Percentiles rank a stretch among this genome's conserved stretches.
phyloP scores from a whole-genome alignment of 2,113 vertebrate genomes.

The Aptenodytes patagonicus region DNA sequence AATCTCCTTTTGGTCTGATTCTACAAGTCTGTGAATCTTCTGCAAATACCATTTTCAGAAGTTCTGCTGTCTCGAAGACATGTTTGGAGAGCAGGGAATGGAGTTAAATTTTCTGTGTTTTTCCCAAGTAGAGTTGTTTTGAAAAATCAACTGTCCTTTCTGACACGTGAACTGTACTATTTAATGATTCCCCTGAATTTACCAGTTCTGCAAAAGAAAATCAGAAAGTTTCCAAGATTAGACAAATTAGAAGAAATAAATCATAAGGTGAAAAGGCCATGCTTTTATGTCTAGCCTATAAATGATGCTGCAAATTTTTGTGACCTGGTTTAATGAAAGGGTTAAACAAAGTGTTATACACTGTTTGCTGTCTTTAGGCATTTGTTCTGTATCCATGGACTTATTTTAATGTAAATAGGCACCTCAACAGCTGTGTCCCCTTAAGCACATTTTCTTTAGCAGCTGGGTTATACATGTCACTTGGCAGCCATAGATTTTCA shows the following conservation, averaged over 20 bases:
- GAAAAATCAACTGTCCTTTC: neutral
- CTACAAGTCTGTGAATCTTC: neutral
- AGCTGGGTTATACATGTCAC: constrained; percentile 83
- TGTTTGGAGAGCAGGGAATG: neutral
- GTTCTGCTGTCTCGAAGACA: neutral
- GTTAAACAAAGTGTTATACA: constrained; percentile 57
- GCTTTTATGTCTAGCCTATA: neutral
- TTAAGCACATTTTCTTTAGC: constrained; percentile 83
- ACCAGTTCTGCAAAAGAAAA: neutral
- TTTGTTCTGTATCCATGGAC: constrained; percentile 71
- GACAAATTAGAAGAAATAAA: neutral
- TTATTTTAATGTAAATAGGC: constrained; percentile 78
- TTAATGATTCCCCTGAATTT: neutral
- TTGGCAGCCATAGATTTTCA: constrained; percentile 82
- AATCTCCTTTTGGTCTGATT: neutral
- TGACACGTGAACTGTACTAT: neutral
- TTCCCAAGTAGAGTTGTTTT: neutral
- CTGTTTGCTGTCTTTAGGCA: constrained; percentile 61
- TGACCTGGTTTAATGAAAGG: constrained; percentile 40
- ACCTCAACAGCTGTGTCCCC: constrained; percentile 83
- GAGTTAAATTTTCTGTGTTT: neutral
- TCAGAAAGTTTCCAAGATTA: neutral
- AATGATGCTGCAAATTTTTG: neutral
- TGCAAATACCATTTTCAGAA: neutral
- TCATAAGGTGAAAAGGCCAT: neutral